A percentile compares a stretch with the other conserved stretches of the same genome.
Evolutionary conservation across 2,797 vertebrate genomes (phyloP).

Genomic region (Hephaestus fuliginosus): DNA sequence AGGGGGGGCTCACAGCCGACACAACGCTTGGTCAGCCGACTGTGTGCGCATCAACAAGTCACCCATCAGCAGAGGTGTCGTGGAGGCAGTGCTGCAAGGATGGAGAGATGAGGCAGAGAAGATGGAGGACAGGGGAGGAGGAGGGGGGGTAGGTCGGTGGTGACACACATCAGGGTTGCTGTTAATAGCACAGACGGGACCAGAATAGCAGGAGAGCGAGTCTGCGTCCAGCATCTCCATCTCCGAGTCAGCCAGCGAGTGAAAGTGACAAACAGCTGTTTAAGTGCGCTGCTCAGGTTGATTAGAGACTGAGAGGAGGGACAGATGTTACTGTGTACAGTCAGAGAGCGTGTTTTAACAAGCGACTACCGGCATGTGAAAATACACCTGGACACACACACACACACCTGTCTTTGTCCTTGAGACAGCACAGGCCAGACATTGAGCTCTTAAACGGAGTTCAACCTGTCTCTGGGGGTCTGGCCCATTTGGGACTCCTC

Average conservation of each 20-base stretch:
- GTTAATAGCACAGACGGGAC: slow-evolving; percentile 80
- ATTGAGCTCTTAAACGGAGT: slow-evolving; percentile 47
- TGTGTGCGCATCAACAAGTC: slow-evolving; percentile 12
- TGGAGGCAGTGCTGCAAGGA: slow-evolving; percentile 29
- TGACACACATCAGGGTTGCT: slow-evolving; percentile 85
- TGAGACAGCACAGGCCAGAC: slow-evolving; percentile 51
- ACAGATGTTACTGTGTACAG: neutral
- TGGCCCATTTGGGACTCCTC: slow-evolving; percentile 71
- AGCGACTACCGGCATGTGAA: neutral
- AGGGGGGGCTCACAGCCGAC: neutral
- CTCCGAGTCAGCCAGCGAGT: slow-evolving; percentile 7
- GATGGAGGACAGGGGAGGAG: slow-evolving; percentile 66
- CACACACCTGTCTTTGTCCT: slow-evolving; percentile 57
- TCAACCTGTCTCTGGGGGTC: slow-evolving; percentile 58
- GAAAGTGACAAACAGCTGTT: slow-evolving; percentile 1
- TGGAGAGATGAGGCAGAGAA: slow-evolving; percentile 55
- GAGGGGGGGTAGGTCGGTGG: slow-evolving; percentile 79
- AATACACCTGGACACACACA: neutral
- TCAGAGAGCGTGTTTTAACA: neutral
- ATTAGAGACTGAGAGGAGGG: neutral
- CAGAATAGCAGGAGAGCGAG: slow-evolving; percentile 79
- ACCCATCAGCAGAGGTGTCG: slow-evolving; percentile 8
- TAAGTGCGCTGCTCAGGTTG: neutral
- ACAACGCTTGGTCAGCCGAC: neutral
- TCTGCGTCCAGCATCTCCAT: slow-evolving; percentile 51